These are phyloP conservation scores for Eutolmus rufibarbis DNA, from an alignment of 2,888 invertebrate species.

Conservation along the genomic window DNA sequence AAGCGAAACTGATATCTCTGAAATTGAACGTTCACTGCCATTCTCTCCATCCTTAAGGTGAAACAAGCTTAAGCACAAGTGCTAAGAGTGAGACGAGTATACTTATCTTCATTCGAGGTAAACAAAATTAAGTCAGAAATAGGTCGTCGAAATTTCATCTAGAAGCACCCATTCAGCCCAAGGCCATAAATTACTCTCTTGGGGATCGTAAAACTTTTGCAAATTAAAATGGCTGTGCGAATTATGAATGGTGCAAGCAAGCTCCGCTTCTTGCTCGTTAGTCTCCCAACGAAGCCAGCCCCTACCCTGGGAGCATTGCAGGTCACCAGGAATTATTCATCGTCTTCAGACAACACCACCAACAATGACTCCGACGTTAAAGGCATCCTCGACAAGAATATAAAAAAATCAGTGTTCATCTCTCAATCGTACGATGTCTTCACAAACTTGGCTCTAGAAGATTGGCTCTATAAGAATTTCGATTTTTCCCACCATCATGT, in stretches of 20 bases:
- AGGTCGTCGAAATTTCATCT: not conserved
- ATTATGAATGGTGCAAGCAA: slow-evolving; percentile 31
- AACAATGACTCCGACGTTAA: slow-evolving; percentile 46
- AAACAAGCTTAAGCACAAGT: slow-evolving; percentile 1
- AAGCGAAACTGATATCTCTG: not conserved
- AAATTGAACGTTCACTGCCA: slow-evolving; percentile 23
- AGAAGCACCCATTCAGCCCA: not conserved
- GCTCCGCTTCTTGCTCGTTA: slow-evolving; percentile 26
- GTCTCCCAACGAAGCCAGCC: not conserved
- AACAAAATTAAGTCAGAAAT: not conserved
- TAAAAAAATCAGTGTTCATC: slow-evolving; percentile 87
- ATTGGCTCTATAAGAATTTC: slow-evolving; percentile 91
- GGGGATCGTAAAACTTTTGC: not conserved
- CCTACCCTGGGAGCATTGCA: not conserved
- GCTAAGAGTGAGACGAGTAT: slow-evolving; percentile 32
- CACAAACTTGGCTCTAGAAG: slow-evolving; percentile 93
- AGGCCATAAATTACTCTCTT: not conserved
- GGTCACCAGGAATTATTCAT: slow-evolving; percentile 19
- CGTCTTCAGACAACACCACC: slow-evolving; percentile 58
- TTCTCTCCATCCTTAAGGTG: not conserved
- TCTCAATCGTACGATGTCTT: slow-evolving; percentile 91
- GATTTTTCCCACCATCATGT: slow-evolving; percentile 84
- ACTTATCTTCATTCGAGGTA: not conserved
- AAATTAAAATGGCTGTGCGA: slow-evolving; percentile 42
- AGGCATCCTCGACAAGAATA: slow-evolving; percentile 64